A percentile compares a stretch with the other conserved stretches of the same genome.
Evolutionary conservation across 2,113 vertebrate genomes (phyloP).

Genomic region (Circaetus cinerascens): DNA sequence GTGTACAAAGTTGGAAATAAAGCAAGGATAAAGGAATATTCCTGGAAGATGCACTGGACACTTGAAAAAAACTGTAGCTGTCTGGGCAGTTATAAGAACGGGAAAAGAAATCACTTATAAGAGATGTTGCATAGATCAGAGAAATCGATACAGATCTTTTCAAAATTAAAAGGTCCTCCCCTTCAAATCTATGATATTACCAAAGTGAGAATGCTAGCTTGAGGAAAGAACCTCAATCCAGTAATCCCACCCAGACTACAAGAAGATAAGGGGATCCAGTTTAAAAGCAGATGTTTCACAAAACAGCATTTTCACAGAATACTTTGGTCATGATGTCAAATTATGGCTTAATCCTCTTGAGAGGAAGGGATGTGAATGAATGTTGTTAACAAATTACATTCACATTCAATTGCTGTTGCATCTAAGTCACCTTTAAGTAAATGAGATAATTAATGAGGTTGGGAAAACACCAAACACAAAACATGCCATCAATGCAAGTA

Average conservation of each 20-base stretch:
- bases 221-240: neutral
- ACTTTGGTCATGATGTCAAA: neutral
- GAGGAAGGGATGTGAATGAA: neutral
- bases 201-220: neutral
- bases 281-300: neutral
- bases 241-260: neutral
- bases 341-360: neutral
- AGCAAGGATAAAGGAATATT: neutral
- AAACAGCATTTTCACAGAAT: neutral
- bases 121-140: neutral
- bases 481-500: neutral
- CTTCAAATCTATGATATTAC: neutral
- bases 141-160: neutral
- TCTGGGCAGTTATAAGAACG: neutral
- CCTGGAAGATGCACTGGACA: neutral
- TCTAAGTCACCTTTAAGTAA: neutral
- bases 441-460: neutral
- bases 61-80: neutral
- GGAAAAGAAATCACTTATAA: neutral
- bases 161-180: neutral
- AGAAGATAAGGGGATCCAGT: neutral
- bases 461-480: neutral
- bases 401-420: neutral
- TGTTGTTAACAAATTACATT: neutral
- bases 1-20: neutral